Base-by-base conservation (phyloP, 1,140 invertebrate species). In the Zaprionus taronus region DNA sequence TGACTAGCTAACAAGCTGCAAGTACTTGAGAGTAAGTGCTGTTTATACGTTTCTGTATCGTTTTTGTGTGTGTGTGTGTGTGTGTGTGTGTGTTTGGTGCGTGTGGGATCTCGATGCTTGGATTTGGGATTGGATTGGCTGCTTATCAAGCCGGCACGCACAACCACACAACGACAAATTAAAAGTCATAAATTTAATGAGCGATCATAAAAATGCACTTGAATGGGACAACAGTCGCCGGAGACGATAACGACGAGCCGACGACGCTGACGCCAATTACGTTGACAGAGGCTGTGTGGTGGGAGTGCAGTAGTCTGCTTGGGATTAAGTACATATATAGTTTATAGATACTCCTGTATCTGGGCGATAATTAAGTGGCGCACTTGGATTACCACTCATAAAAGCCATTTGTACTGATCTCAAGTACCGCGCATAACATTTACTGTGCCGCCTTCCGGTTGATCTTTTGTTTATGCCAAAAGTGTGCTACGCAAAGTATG, bases 121-220 rank as follows among this genome's bases (percentile, higher is more conserved):
- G 72, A 69, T 74, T 74, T 44, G 51, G 20, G 34, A 58, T 58
- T 63, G 60, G 44, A 69, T 55, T 73, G 56, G 58, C 15, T 22
- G 61, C 72, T 75, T 77, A 71, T 79, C 73, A 72, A 71, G n/a
- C 34, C 41, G 41, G 57, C 49, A 76, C 66, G 60, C 58, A 75
- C 70, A 77, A 75, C 77, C 61, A 75, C 80, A 55, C 53, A 34
- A 47, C 83, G 83, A 86, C 83, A 89, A 87, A 87, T 87, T 82
- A 81, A 89, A 89, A 83, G 71, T 68, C 83, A 89, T 87, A 89
- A 87, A 87, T 80, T 87, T 89, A 87, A 87, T 89, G 83, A 89
- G 84, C 65, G 81, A 57, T 79, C 83, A 84, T 87, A 87, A 87
- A 86, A 87, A 84, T 72, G 83, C 81, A 89, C 83, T 89, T 82